Evolutionary conservation across 2,113 vertebrate genomes (phyloP).

Genomic region (Pelobates fuscus): DNA sequence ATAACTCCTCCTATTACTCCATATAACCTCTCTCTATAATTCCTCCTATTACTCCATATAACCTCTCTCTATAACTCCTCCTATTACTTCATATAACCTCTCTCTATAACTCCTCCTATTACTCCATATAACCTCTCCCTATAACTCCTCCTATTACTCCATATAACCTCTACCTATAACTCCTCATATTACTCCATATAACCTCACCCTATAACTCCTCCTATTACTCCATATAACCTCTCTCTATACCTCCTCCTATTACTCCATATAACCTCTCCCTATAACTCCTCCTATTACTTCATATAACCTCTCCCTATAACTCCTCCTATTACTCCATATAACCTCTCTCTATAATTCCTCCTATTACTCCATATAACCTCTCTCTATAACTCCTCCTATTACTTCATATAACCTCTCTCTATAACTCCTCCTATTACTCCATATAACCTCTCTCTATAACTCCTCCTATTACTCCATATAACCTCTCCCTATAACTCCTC

Average conservation of each 20-base stretch:
- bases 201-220: neutral
- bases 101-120: no score
- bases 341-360: neutral
- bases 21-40: no score
- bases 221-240: slow-evolving; percentile 12
- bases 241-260: neutral
- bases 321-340: neutral
- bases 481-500: neutral
- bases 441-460: neutral
- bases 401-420: neutral
- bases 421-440: neutral
- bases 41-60: slow-evolving; percentile 11
- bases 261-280: neutral
- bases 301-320: neutral
- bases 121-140: neutral
- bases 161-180: neutral
- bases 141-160: neutral
- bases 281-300: neutral
- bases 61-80: slow-evolving; percentile 2
- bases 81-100: neutral
- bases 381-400: neutral
- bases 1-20: no score
- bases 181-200: neutral
- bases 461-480: neutral
- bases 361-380: neutral